Base-by-base conservation (phyloP, 2,797 vertebrate species). In the Tinamus major region DNA sequence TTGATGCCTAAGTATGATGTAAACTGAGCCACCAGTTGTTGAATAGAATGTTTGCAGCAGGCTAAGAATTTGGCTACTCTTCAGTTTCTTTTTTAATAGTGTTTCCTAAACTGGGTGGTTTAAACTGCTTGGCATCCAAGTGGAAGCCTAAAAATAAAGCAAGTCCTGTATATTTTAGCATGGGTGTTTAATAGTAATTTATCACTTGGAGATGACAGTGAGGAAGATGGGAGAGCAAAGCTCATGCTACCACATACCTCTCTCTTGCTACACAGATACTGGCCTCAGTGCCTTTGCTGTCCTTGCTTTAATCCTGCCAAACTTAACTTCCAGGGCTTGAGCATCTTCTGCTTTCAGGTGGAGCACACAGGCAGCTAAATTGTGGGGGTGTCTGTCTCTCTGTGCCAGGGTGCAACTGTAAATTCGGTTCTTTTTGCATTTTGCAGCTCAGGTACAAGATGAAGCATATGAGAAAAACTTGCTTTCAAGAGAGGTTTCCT, bases 81-180 rank as follows among this genome's bases (percentile, higher is more conserved):
- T 67, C 90, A 69, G 79, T 87, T 94, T 75, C 64, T 62, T 88
- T 80, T 86, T 35, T 53, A 77, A 71, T 44, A 77, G 11, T 21
- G 13, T 17, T 91, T 61, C 80, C 70, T 71, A 75, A 76, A 12
- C 79, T 62, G 84, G 76, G 64, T 48, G 21, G 58, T 62, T 67
- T 46, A 89, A 51, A 65, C 61, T 51, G 82, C 27, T 89, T 72
- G 83, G 77, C 93, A 37, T 72, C 72, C 63, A 41, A 85, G 55
- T 4, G 49, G 59, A 70, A 70, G 20, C 79, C 85, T 81, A 84
- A 93, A 93, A 95, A 92, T 93, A 95, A 87, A 91, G 41, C 39
- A 4, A 62, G 64, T 72, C 69, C 56, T 62, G 53, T 58, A 27
- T 6, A 20, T 87, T 85, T 62, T 35, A 68, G 61, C 44, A 4